A percentile compares a stretch with the other conserved stretches of the same genome.
These are phyloP conservation scores for Macrophya alboannulata DNA, from an alignment of 2,888 invertebrate genomes.

Conservation along the genomic window DNA sequence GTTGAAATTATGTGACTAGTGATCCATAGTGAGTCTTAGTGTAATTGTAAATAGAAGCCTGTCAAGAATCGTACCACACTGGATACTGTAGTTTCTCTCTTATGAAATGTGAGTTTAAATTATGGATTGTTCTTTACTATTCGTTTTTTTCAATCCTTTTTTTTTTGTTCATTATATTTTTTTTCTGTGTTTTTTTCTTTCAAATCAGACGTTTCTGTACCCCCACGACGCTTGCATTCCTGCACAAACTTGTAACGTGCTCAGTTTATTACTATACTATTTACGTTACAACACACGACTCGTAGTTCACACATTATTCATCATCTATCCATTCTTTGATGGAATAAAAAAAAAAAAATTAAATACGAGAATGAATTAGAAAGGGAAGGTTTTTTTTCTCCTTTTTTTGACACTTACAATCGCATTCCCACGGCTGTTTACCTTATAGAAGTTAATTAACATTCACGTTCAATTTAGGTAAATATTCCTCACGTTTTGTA, in stretches of 20 bases:
- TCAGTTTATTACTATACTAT: not conserved
- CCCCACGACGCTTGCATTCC: conserved; percentile 51
- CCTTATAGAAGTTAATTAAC: not conserved
- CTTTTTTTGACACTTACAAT: not conserved
- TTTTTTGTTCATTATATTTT: not conserved
- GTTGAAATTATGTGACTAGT: conserved; percentile 63
- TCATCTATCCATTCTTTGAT: not conserved
- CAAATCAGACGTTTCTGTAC: conserved; percentile 61
- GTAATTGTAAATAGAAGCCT: conserved; percentile 54
- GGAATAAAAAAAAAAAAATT: not conserved
- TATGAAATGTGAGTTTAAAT: conserved; percentile 62
- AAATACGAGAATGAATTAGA: not conserved
- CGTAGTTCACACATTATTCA: not conserved
- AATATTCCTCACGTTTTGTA: not conserved
- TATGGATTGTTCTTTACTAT: conserved; percentile 55
- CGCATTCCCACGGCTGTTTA: conserved; percentile 21
- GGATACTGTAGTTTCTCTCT: conserved; percentile 55
- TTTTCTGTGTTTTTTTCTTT: conserved; percentile 43
- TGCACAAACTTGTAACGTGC: not conserved
- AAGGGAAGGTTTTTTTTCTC: not conserved
- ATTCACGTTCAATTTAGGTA: conserved; percentile 11
- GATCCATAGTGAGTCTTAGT: conserved; percentile 57
- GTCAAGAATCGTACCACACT: conserved; percentile 45
- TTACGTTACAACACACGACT: not conserved
- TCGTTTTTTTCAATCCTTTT: conserved; percentile 7